A percentile compares a stretch with the other conserved stretches of the same genome.
These are phyloP conservation scores for Lamprologus tigripictilis DNA, from an alignment of 2,113 vertebrate genomes.

Conservation along the genomic window DNA sequence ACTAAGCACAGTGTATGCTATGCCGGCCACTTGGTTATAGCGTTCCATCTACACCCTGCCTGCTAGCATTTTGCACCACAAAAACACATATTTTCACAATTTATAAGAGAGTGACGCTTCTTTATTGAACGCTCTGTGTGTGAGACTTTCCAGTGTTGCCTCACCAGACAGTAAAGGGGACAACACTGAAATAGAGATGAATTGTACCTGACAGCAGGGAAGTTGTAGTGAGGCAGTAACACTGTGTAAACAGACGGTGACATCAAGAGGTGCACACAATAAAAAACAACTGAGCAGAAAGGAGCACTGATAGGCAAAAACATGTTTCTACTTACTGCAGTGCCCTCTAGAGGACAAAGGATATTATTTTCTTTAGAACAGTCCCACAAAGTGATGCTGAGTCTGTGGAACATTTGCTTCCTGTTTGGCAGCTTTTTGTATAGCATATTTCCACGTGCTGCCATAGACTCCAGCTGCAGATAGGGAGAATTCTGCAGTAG, in stretches of 20 bases:
- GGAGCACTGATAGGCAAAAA: background rate
- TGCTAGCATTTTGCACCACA: too few relatives aligned
- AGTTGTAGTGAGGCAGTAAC: conserved; percentile 16
- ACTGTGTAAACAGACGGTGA: background rate
- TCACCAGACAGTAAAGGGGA: background rate
- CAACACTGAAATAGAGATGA: background rate
- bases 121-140: background rate
- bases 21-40: too few relatives aligned
- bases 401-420: background rate
- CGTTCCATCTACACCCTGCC: too few relatives aligned
- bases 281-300: background rate
- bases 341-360: background rate
- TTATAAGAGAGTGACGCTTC: background rate
- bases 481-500: background rate
- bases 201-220: background rate
- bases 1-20: too few relatives aligned
- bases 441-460: background rate
- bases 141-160: background rate
- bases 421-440: background rate
- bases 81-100: too few relatives aligned
- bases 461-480: background rate
- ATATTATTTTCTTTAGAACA: background rate
- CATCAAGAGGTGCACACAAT: background rate
- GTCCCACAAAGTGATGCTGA: background rate
- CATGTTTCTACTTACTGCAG: background rate